These are phyloP conservation scores for Columba livia DNA, from an alignment of 2,113 vertebrate genomes.

Conservation along the genomic window DNA sequence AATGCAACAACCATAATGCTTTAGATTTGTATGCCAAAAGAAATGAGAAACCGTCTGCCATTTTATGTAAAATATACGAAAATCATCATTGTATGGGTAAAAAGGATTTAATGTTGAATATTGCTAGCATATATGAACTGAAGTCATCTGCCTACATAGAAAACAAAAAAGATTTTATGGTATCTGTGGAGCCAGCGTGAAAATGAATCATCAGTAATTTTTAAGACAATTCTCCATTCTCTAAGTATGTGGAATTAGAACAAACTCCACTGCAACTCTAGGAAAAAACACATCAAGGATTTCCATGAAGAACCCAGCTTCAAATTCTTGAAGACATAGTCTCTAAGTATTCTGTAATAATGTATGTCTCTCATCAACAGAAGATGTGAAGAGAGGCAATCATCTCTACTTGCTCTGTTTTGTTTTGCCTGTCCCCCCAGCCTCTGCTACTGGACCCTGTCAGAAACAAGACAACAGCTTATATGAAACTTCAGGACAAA, in stretches of 20 bases:
- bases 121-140: background rate
- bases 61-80: background rate
- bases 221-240: background rate
- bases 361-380: accelerated
- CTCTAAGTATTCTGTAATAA: background rate
- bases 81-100: background rate
- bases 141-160: background rate
- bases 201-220: background rate
- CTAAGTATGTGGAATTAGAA: background rate
- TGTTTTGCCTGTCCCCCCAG: background rate
- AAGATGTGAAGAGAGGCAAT: background rate
- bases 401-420: background rate
- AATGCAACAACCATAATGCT: background rate
- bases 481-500: background rate
- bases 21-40: background rate
- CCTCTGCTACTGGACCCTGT: background rate
- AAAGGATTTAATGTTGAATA: background rate
- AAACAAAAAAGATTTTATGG: background rate
- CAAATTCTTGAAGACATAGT: background rate
- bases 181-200: background rate
- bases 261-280: background rate
- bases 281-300: background rate
- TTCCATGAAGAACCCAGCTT: background rate
- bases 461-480: background rate
- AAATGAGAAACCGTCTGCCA: background rate